Evolutionary conservation across 2,797 vertebrate genomes (phyloP).

Genomic region (Acridotheres tristis): DNA sequence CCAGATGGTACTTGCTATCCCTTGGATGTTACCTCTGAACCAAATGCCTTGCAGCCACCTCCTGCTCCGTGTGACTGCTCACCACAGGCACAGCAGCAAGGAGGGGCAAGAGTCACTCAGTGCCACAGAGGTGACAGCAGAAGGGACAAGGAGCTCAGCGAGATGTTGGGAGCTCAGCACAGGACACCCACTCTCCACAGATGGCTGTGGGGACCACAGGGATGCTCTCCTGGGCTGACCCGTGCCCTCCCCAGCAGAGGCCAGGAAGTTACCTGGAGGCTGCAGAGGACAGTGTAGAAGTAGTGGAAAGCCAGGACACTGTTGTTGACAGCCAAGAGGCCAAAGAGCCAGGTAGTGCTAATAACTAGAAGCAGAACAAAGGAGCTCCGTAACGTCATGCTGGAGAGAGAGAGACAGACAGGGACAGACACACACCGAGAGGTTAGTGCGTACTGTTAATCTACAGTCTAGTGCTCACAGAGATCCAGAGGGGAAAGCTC

Average conservation of each 20-base stretch:
- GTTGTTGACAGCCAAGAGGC: slow-evolving; percentile 97
- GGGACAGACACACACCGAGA: slow-evolving; percentile 14
- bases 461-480: neutral
- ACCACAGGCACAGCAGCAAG: neutral
- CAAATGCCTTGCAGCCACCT: neutral
- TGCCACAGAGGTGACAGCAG: neutral
- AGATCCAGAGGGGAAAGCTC: slow-evolving; percentile 26
- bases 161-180: neutral
- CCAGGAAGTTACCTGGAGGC: slow-evolving; percentile 85
- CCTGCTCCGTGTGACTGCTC: neutral
- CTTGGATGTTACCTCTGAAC: neutral
- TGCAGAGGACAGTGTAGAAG: slow-evolving; percentile 92
- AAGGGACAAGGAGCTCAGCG: neutral
- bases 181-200: neutral
- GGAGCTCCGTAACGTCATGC: slow-evolving; percentile 91
- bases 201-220: fast-evolving
- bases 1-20: neutral
- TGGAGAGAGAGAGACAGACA: slow-evolving; percentile 72
- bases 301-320: slow-evolving; percentile 98
- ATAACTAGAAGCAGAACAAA: slow-evolving; percentile 93
- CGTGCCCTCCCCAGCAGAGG: neutral
- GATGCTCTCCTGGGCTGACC: neutral
- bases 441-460: slow-evolving; percentile 60
- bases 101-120: neutral
- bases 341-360: slow-evolving; percentile 95